Base-by-base conservation (phyloP, 2,888 invertebrate species). In the Drosophila rellima region DNA sequence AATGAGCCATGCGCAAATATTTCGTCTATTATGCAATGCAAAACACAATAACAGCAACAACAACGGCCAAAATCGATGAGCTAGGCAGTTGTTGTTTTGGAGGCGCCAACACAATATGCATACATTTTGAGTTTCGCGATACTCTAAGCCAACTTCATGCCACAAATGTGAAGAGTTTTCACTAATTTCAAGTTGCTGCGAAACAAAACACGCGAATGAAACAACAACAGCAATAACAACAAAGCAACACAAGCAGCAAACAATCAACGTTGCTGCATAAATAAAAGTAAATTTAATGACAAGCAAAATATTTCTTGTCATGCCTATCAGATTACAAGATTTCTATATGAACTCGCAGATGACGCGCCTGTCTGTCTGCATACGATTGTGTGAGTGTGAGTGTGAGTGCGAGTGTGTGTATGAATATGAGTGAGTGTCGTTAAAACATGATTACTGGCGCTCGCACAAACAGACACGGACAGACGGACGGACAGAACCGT, bases 281-380 rank as follows among this genome's bases (percentile, higher is more conserved):
- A 86, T 86, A 88, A 88, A 88, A 86, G 88, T 86, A 88, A 86
- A 86, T 86, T 86, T 86, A 86, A 86, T 86, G 85, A 88, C 85
- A 86, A 83, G 88, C 88, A 88, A 86, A 82, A 88, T 86, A 86
- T 86, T 86, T 86, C 88, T 86, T 88, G 85, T 86, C 85, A 86
- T 86, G 88, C 86, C 85, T 86, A 86, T 86, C 85, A 88, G 88
- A 86, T 86, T 86, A 86, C 85, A 86, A 83, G 88, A 86, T 84
- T 84, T 84, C 84, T 87, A 87, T 84, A 84, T 81, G 80, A 80
- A 74, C 85, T 82, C 80, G 69, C 72, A 68, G 82, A 74, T 80
- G 87, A 83, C 74, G 80, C 74, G 80, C 75, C 66, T 65, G 57
- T 68, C 50, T 68, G 68, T 78, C 75, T 78, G 71, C 69, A 68